Conservation (phyloP, 2,888 invertebrate species). For the Salpingus planirostris region DNA sequence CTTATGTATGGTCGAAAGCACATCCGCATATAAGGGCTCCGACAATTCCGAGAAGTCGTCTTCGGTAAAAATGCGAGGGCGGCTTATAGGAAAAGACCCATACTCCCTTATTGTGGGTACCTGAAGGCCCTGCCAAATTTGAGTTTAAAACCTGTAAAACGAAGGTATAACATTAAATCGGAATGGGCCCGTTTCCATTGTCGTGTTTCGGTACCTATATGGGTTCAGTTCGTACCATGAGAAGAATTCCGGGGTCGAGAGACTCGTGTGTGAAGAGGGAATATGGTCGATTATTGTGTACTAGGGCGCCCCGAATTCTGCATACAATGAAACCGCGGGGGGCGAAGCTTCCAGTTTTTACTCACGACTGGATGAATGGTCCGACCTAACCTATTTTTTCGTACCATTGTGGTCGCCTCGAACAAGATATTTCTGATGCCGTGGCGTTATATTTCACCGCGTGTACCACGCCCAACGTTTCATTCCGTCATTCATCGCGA, state of each 20-base stretch:
- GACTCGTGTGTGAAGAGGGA: slow-evolving; percentile 20
- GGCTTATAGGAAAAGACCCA: no score
- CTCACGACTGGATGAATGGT: slow-evolving; percentile 38
- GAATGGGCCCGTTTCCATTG: slow-evolving; percentile 9
- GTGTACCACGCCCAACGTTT: slow-evolving; percentile 37
- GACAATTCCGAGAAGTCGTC: slow-evolving; percentile 27
- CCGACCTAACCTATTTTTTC: slow-evolving; percentile 38
- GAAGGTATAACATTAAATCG: slow-evolving; percentile 22
- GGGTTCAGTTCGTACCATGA: no score
- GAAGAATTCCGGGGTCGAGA: slow-evolving; percentile 6
- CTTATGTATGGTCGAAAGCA: no score
- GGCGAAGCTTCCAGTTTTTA: slow-evolving; percentile 41
- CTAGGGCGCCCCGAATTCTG: slow-evolving; percentile 19
- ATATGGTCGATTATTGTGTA: slow-evolving; percentile 18
- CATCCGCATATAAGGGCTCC: no score
- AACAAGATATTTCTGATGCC: slow-evolving; percentile 41
- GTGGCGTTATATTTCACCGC: slow-evolving; percentile 41
- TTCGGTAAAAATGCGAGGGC: no score
- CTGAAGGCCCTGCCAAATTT: slow-evolving; percentile 26
- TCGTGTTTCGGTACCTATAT: slow-evolving; percentile 6
- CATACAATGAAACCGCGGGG: slow-evolving; percentile 37
- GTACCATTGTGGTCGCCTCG: slow-evolving; percentile 31
- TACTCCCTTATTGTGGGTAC: no score
- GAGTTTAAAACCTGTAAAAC: slow-evolving; percentile 25
- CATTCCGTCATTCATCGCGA: slow-evolving; percentile 37